phyloP scores from a whole-genome alignment of 2,113 vertebrate species.

The Hystrix brachyura region DNA sequence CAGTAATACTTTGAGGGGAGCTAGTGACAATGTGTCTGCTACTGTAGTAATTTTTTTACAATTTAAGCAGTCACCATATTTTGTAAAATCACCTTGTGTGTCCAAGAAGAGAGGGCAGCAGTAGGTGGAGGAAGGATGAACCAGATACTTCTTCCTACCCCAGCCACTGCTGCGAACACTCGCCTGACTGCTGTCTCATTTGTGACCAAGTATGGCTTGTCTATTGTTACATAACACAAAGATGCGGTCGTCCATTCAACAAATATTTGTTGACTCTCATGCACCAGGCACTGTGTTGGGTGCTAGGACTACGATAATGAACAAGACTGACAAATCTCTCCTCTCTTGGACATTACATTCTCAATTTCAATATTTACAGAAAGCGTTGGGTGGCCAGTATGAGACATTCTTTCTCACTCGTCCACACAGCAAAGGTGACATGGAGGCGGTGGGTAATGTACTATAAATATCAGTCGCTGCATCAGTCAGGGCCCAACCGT shows the following conservation, averaged over 20 bases:
- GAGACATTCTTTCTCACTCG: not conserved
- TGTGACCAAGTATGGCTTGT: not conserved
- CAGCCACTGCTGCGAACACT: not conserved
- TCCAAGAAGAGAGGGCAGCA: not conserved
- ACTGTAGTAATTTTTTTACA: not conserved
- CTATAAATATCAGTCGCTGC: not conserved
- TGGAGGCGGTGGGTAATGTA: not conserved
- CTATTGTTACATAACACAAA: not conserved
- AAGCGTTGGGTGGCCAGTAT: not conserved
- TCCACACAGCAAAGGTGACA: not conserved
- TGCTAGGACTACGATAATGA: not conserved
- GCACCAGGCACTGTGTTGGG: not conserved
- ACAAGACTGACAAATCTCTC: not conserved
- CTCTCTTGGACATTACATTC: not conserved
- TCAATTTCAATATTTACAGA: slow-evolving; percentile 42
- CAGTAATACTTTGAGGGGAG: not conserved
- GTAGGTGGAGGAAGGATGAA: not conserved
- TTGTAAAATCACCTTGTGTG: not conserved
- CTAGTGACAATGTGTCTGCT: not conserved
- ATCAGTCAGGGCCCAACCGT: not conserved
- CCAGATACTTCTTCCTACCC: not conserved
- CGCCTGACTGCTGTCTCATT: not conserved
- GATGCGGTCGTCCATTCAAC: not conserved
- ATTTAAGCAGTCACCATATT: not conserved
- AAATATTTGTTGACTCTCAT: slow-evolving; percentile 47